These are phyloP conservation scores for Beaufortia kweichowensis DNA, from an alignment of 2,113 vertebrate genomes.

Conservation along the genomic window DNA sequence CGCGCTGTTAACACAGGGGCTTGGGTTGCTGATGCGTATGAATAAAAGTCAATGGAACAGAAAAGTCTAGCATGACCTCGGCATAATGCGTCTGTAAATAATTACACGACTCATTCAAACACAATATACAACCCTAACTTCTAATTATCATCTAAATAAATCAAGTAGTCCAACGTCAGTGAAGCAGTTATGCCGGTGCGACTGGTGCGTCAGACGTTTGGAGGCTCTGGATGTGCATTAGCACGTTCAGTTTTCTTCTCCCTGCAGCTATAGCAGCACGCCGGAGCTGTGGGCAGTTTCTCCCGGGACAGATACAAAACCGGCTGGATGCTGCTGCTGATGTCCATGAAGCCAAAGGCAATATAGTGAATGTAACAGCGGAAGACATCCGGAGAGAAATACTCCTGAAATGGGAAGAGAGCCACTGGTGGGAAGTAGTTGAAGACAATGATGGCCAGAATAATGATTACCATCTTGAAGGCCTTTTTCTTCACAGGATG, in stretches of 20 bases:
- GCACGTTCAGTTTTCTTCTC: constrained; percentile 10
- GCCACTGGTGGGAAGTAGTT: constrained; percentile 76
- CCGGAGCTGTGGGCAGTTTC: constrained; percentile 43
- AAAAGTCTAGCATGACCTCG: no score
- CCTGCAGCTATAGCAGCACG: constrained; percentile 50
- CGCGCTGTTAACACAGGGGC: no score
- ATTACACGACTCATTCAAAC: no score
- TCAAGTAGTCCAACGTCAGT: no score
- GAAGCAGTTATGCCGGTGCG: no score
- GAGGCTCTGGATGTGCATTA: not conserved
- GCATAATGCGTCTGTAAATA: no score
- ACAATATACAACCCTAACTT: no score
- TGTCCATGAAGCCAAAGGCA: constrained; percentile 73
- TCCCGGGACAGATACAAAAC: constrained; percentile 73
- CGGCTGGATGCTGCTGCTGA: constrained; percentile 77
- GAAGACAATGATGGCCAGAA: constrained; percentile 73
- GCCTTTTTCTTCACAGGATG: constrained; percentile 77
- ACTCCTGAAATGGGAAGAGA: constrained; percentile 72
- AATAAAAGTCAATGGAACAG: no score
- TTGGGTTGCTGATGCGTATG: no score
- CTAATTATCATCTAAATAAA: not conserved
- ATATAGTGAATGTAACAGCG: constrained; percentile 69
- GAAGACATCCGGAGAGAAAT: constrained; percentile 66
- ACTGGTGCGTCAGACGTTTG: not conserved
- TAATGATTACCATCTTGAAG: constrained; percentile 76